These are phyloP conservation scores for Leptobrachium leishanense DNA, from an alignment of 2,113 vertebrate species.

Conservation along the genomic window DNA sequence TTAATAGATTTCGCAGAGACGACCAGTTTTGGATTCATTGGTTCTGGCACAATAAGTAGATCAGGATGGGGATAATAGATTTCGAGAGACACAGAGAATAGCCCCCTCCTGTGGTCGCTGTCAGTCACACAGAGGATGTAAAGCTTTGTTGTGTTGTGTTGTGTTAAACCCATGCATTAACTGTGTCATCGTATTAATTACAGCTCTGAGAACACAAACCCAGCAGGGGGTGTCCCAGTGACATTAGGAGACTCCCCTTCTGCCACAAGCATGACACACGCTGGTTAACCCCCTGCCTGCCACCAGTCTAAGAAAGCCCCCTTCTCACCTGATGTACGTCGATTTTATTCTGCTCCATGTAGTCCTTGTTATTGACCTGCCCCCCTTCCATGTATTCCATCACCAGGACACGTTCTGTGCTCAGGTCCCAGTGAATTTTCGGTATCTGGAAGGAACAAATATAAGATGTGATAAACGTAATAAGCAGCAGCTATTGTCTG, in stretches of 20 bases:
- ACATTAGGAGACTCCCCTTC: not conserved
- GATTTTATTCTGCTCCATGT: constrained; percentile 85
- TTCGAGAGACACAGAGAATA: not conserved
- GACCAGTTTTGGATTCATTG: too few relatives aligned
- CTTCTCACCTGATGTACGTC: constrained; percentile 84
- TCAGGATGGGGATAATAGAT: too few relatives aligned
- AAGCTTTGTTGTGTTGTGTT: not conserved
- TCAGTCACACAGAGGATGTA: constrained; percentile 5
- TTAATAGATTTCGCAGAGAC: not conserved
- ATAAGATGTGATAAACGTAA: not conserved
- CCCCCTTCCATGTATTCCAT: constrained; percentile 96
- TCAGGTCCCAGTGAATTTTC: constrained; percentile 89
- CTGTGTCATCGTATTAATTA: constrained; percentile 20
- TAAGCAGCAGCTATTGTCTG: not conserved
- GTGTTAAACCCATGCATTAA: constrained; percentile 9
- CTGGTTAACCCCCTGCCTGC: constrained; percentile 9
- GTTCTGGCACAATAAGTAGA: too few relatives aligned
- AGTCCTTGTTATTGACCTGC: constrained; percentile 88
- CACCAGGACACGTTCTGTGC: constrained; percentile 86
- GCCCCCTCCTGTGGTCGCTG: not conserved
- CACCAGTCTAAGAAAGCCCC: not conserved
- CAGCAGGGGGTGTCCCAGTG: constrained; percentile 3
- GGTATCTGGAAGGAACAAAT: constrained; percentile 75
- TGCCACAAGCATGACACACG: not conserved
- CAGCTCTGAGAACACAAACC: not conserved